A percentile compares a stretch with the other conserved stretches of the same genome.
Evolutionary conservation across 1,140 invertebrate genomes (phyloP).

Genomic region (Tetranychus urticae): DNA sequence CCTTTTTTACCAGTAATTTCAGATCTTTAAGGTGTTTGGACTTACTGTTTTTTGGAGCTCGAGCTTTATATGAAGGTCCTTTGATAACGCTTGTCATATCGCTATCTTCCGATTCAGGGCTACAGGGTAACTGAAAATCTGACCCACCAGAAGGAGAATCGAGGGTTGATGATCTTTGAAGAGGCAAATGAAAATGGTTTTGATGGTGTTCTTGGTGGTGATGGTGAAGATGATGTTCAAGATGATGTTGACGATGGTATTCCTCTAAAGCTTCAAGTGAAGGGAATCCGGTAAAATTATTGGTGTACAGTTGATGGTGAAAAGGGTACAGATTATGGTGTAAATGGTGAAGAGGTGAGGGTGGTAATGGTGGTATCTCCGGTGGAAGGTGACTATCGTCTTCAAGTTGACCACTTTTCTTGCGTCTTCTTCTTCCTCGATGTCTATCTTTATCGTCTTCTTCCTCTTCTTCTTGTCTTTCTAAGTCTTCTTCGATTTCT

Average conservation of each 20-base stretch:
- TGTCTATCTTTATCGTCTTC: too few relatives aligned
- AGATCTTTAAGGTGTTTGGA: not conserved
- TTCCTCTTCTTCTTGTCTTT: too few relatives aligned
- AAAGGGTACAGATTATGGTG: not conserved
- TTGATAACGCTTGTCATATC: not conserved
- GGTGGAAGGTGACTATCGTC: too few relatives aligned
- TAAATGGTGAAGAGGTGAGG: not conserved
- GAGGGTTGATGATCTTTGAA: too few relatives aligned
- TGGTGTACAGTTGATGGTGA: not conserved
- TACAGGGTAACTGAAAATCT: not conserved
- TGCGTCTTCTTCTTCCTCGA: too few relatives aligned
- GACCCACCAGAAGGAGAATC: not conserved
- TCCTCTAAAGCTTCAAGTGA: not conserved
- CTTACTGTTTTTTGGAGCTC: conserved; percentile 8
- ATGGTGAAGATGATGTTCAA: not conserved
- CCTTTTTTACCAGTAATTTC: not conserved
- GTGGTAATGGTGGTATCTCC: not conserved
- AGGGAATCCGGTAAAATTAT: not conserved
- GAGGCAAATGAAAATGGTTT: too few relatives aligned
- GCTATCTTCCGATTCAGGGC: not conserved
- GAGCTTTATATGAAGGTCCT: conserved; percentile 3
- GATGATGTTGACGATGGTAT: not conserved
- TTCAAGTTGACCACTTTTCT: too few relatives aligned
- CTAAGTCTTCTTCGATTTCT: too few relatives aligned
- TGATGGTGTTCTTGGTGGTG: not conserved